A percentile compares a stretch with the other conserved stretches of the same genome.
Evolutionary conservation across 2,797 vertebrate genomes (phyloP).

Genomic region (Taenioides sp.): DNA sequence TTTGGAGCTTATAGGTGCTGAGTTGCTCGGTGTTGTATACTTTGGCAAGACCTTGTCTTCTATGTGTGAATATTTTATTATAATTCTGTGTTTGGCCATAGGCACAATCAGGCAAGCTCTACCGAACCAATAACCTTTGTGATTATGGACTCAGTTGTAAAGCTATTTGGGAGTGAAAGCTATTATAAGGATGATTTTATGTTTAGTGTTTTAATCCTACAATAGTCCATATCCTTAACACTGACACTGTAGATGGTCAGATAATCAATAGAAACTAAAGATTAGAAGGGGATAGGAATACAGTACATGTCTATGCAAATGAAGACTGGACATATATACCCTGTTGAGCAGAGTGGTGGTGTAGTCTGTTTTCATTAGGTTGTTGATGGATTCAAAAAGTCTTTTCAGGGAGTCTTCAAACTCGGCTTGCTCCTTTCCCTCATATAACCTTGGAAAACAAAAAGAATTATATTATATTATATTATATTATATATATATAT

Average conservation of each 20-base stretch:
- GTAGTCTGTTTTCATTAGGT: slow-evolving; percentile 90
- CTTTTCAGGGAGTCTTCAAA: slow-evolving; percentile 94
- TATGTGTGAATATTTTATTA: not conserved
- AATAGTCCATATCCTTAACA: not conserved
- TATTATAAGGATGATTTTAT: not conserved
- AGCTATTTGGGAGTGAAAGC: not conserved
- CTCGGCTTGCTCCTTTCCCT: slow-evolving; percentile 93
- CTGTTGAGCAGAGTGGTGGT: slow-evolving; percentile 88
- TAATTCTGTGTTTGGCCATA: not conserved
- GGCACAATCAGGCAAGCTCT: not conserved
- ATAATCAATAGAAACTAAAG: not conserved
- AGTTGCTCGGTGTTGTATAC: not conserved
- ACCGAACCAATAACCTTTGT: not conserved
- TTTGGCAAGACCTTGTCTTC: not conserved
- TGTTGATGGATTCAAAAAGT: slow-evolving; percentile 98
- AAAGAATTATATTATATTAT: slow-evolving; percentile 20
- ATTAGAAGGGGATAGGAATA: not conserved
- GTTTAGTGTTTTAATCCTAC: not conserved
- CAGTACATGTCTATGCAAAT: not conserved
- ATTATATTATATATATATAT: too few relatives aligned
- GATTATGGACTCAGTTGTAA: not conserved
- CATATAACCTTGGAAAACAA: slow-evolving; percentile 83
- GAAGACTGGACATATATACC: slow-evolving; percentile 69
- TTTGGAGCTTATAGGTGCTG: not conserved
- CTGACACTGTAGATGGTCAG: not conserved